Conservation (phyloP, 2,888 invertebrate genomes). For the Chironomus tentans region DNA sequence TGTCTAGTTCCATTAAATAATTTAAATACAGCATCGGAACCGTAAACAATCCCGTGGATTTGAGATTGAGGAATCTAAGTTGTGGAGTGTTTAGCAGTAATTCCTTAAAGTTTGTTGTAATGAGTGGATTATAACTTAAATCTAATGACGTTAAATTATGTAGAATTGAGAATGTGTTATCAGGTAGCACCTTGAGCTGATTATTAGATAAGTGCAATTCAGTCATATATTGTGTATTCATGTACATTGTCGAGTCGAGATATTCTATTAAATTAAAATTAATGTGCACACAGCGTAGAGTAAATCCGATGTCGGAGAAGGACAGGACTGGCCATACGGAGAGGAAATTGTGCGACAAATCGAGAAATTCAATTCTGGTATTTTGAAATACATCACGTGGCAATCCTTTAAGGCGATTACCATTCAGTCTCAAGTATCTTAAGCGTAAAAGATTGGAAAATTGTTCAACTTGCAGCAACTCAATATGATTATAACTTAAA, state of each 20-base stretch:
- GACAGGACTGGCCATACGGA: slow-evolving; percentile 70
- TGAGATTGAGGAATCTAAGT: slow-evolving; percentile 65
- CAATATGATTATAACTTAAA: slow-evolving; percentile 64
- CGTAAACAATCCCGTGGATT: slow-evolving; percentile 64
- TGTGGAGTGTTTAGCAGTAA: slow-evolving; percentile 78
- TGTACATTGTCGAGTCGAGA: slow-evolving; percentile 78
- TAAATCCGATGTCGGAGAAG: slow-evolving; percentile 68
- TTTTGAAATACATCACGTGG: slow-evolving; percentile 72
- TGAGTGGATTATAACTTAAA: slow-evolving; percentile 68
- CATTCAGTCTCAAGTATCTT: slow-evolving; percentile 61
- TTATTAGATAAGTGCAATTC: slow-evolving; percentile 70
- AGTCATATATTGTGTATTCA: slow-evolving; percentile 68
- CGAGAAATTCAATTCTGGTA: slow-evolving; percentile 69
- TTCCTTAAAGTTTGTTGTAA: slow-evolving; percentile 78
- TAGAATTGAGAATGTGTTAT: slow-evolving; percentile 78
- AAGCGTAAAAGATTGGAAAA: slow-evolving; percentile 67
- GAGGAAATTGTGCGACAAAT: slow-evolving; percentile 69
- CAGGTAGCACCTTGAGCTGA: slow-evolving; percentile 73
- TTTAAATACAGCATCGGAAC: slow-evolving; percentile 69
- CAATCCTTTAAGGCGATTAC: slow-evolving; percentile 62
- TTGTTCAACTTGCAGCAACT: slow-evolving; percentile 68
- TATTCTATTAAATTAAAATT: slow-evolving; percentile 74
- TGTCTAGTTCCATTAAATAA: slow-evolving; percentile 67
- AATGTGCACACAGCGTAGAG: slow-evolving; percentile 67
- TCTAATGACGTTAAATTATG: slow-evolving; percentile 69